Conservation (phyloP, 1,140 invertebrate genomes). For the Papilio helenus region DNA sequence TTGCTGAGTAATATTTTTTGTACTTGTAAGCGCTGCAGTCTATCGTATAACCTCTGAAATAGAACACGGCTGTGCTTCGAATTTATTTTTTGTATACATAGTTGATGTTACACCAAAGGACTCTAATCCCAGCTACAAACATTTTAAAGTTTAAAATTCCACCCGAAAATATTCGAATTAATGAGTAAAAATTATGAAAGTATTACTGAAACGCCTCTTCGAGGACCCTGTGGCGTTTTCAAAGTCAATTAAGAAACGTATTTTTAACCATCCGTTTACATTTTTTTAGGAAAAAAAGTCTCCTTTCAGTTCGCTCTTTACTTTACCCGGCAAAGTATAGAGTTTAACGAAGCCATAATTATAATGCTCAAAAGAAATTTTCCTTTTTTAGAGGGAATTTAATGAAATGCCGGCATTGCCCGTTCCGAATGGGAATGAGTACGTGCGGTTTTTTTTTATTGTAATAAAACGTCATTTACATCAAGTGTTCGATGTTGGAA, state of each 20-base stretch:
- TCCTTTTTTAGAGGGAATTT: slow-evolving; percentile 68
- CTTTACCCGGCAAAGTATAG: slow-evolving; percentile 72
- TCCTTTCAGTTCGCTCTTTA: slow-evolving; percentile 71
- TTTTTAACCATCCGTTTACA: slow-evolving; percentile 65
- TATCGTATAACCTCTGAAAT: slow-evolving; percentile 28
- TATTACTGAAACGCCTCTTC: slow-evolving; percentile 49
- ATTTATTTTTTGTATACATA: slow-evolving; percentile 28
- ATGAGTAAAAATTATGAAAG: slow-evolving; percentile 40
- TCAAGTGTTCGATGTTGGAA: slow-evolving; percentile 36
- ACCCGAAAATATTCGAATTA: slow-evolving; percentile 31
- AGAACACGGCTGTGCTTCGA: background rate
- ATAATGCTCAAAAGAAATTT: slow-evolving; percentile 75
- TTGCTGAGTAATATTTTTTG: slow-evolving; percentile 19
- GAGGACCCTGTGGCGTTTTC: slow-evolving; percentile 59
- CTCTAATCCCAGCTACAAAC: slow-evolving; percentile 9
- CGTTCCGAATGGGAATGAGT: slow-evolving; percentile 56
- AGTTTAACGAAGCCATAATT: slow-evolving; percentile 78
- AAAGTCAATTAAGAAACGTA: slow-evolving; percentile 70
- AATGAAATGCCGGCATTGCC: slow-evolving; percentile 73
- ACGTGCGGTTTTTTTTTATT: slow-evolving; percentile 38
- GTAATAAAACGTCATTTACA: slow-evolving; percentile 38
- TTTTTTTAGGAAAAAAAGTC: slow-evolving; percentile 69
- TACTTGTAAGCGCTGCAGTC: slow-evolving; percentile 30
- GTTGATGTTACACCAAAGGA: slow-evolving; percentile 8
- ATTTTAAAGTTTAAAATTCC: slow-evolving; percentile 32